Evolutionary conservation across 2,888 invertebrate species (phyloP), one percentile per base, ranked within the genome.

Genomic region (Ametastegia equiseti): DNA sequence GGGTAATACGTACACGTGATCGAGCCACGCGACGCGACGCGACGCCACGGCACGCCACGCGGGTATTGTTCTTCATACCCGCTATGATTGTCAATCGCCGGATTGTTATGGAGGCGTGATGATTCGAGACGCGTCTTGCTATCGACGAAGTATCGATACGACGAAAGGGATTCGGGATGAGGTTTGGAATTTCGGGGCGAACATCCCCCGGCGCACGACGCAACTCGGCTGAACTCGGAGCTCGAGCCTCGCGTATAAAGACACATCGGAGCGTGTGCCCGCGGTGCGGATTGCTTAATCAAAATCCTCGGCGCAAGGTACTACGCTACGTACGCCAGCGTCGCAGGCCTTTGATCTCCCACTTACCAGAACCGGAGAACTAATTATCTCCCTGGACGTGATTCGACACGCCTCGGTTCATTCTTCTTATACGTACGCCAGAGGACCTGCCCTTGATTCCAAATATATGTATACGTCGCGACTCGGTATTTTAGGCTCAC

Each of bases 311-410:
- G 73, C 36, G 54, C 73, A 50, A 45, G 11, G 60, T 42, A n/a
- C n/a, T 9, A 9, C 42, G 5, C 42, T 5, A 42, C 42, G 42
- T 42, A 42, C 42, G 42, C 39, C n/a, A n/a, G n/a, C 71, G 71
- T 50, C 30, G 30, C 15, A n/a, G 33, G 50, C 54, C 73, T 75
- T 75, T 75, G 73, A 75, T 75, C 73, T 75, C 73, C 54, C 73
- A 75, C 73, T 75, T 75, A 45, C 73, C 50, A 75, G 54, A 75
- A 50, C 50, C 50, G 36, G 54, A 54, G 50, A 75, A 75, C 73
- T 75, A 71, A 71, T 71, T 71, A 71, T 71, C 71, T 71, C 71
- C 45, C 47, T 71, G 71, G 71, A 71, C 71, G 71, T 71, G 71
- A 71, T 71, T 71, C 47, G 47, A 71, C 47, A 71, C 71, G 71